phyloP scores from a whole-genome alignment of 2,113 vertebrate genomes.

The Girardinichthys multiradiatus region DNA sequence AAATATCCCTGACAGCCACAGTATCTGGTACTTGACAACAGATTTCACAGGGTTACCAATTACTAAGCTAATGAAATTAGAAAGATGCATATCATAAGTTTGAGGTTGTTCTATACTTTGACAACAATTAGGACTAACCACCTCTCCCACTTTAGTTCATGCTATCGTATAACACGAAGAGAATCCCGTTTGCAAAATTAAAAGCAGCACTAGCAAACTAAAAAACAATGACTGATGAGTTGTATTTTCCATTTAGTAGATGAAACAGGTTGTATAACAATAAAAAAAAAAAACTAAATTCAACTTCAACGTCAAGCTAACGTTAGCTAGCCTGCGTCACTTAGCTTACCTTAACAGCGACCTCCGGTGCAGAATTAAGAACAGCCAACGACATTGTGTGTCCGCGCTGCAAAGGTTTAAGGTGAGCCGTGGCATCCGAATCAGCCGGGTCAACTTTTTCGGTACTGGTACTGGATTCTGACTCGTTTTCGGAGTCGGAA shows the following conservation, averaged over 20 bases:
- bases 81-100: too few relatives aligned
- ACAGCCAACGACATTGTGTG: conserved; percentile 69
- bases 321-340: conserved; percentile 38
- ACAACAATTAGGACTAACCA: too few relatives aligned
- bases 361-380: conserved; percentile 90
- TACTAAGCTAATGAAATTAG: neutral
- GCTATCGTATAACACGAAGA: too few relatives aligned
- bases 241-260: neutral
- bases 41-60: neutral
- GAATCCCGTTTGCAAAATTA: neutral
- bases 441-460: conserved; percentile 49
- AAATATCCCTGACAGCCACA: too few relatives aligned
- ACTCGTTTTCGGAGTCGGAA: conserved; percentile 89
- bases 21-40: neutral
- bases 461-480: conserved; percentile 59
- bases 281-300: neutral
- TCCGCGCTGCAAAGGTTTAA: conserved; percentile 72
- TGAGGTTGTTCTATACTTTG: too few relatives aligned
- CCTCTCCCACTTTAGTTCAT: too few relatives aligned
- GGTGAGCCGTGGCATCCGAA: conserved; percentile 84
- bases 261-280: neutral
- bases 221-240: neutral
- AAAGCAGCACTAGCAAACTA: neutral
- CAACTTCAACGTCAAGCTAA: conserved; percentile 12
- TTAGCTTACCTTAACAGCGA: conserved; percentile 94